These are phyloP conservation scores for Centrocercus urophasianus DNA, from an alignment of 2,113 vertebrate species.

Conservation along the genomic window DNA sequence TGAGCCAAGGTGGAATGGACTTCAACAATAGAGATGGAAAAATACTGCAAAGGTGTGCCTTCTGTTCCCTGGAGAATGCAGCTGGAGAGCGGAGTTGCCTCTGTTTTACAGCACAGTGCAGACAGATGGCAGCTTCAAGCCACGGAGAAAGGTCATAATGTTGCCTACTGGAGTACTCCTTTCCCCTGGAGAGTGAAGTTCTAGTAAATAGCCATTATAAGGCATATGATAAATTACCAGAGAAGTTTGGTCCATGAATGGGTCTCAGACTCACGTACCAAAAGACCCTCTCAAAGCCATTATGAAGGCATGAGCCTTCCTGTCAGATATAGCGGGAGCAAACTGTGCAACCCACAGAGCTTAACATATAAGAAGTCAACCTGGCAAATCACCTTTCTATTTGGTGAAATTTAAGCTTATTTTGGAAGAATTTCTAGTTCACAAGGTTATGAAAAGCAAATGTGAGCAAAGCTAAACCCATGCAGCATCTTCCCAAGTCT, in stretches of 20 bases:
- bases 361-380: not conserved
- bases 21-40: slow-evolving; percentile 69
- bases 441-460: not conserved
- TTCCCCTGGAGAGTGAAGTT: slow-evolving; percentile 68
- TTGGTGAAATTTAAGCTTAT: not conserved
- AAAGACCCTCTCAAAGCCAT: not conserved
- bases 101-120: slow-evolving; percentile 66
- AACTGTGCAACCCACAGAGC: not conserved
- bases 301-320: not conserved
- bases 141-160: slow-evolving; percentile 34
- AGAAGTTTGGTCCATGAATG: slow-evolving; percentile 1
- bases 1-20: slow-evolving; percentile 63
- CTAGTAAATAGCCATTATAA: slow-evolving; percentile 58
- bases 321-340: not conserved
- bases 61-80: slow-evolving; percentile 47
- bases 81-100: slow-evolving; percentile 59
- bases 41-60: slow-evolving; percentile 67
- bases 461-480: slow-evolving; percentile 49
- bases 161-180: slow-evolving; percentile 50
- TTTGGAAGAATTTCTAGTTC: slow-evolving; percentile 24
- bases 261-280: slow-evolving; percentile 9
- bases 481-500: slow-evolving; percentile 64
- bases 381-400: not conserved
- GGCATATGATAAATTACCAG: not conserved
- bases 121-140: slow-evolving; percentile 55